Conservation (phyloP, 2,797 vertebrate species). For the Tachyglossus aculeatus region DNA sequence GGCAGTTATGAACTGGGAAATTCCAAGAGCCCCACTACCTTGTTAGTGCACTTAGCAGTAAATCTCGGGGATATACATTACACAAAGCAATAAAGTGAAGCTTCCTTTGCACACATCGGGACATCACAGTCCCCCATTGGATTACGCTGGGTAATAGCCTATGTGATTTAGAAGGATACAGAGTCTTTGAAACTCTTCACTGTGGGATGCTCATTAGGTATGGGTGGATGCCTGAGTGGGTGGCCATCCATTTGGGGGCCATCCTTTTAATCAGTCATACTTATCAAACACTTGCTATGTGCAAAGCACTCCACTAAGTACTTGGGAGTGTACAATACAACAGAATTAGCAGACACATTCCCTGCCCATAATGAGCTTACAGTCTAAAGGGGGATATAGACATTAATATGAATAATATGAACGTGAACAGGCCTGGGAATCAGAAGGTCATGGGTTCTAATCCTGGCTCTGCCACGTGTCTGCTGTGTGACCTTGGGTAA, state of each 20-base stretch:
- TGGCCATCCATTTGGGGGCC: background rate
- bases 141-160: background rate
- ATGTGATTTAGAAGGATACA: background rate
- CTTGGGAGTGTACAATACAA: too few species aligned
- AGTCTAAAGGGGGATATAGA: too few species aligned
- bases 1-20: background rate
- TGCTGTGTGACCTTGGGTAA: too few species aligned
- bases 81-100: background rate
- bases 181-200: background rate
- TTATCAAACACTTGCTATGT: too few species aligned
- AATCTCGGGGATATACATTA: background rate
- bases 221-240: background rate
- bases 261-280: background rate
- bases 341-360: too few species aligned
- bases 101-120: slow-evolving; percentile 5
- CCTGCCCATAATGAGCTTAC: too few species aligned
- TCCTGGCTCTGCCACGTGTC: too few species aligned
- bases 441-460: too few species aligned
- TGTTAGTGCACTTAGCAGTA: background rate
- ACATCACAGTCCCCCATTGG: background rate
- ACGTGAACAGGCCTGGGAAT: too few species aligned
- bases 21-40: slow-evolving; percentile 8
- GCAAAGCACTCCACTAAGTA: too few species aligned
- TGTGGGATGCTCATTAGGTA: background rate
- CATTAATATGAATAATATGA: too few species aligned